Evolutionary conservation across 2,888 invertebrate species (phyloP).

Genomic region (Oxycera nigricornis): DNA sequence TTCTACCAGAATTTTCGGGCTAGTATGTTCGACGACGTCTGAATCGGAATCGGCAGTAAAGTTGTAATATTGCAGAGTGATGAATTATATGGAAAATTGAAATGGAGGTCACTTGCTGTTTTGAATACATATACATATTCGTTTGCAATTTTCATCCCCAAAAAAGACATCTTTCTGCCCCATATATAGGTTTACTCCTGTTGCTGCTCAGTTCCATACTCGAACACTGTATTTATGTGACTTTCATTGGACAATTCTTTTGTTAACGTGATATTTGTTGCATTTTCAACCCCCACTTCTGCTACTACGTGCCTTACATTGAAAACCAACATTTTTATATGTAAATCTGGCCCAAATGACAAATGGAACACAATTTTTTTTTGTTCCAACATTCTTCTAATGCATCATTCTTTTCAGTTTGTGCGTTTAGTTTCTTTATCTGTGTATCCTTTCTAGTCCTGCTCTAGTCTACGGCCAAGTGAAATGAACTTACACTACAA

Average conservation of each 20-base stretch:
- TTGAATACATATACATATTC: background rate
- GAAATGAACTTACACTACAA: slow-evolving; percentile 16
- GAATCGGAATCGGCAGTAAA: slow-evolving; percentile 7
- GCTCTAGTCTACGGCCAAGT: background rate
- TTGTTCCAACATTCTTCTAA: slow-evolving; percentile 44
- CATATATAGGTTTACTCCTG: background rate
- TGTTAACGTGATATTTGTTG: slow-evolving; percentile 4
- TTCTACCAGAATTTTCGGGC: slow-evolving; percentile 34
- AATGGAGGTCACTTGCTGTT: slow-evolving; percentile 7
- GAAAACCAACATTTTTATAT: slow-evolving; percentile 49
- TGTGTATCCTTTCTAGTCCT: background rate
- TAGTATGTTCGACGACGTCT: background rate
- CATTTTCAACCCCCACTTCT: background rate
- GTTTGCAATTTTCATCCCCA: background rate
- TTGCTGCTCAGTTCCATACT: background rate
- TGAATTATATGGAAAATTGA: slow-evolving; percentile 27
- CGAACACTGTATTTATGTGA: background rate
- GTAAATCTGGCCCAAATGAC: slow-evolving; percentile 60
- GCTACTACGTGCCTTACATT: slow-evolving; percentile 22
- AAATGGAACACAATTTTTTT: slow-evolving; percentile 58
- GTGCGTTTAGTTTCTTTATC: slow-evolving; percentile 19
- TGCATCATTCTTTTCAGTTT: slow-evolving; percentile 28
- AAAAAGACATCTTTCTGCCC: too few species aligned
- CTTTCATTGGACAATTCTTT: slow-evolving; percentile 1
- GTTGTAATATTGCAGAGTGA: background rate